Percentiles rank a stretch among this genome's conserved stretches.
Conservation (phyloP, 2,888 invertebrate species). For the Sesia bembeciformis region DNA sequence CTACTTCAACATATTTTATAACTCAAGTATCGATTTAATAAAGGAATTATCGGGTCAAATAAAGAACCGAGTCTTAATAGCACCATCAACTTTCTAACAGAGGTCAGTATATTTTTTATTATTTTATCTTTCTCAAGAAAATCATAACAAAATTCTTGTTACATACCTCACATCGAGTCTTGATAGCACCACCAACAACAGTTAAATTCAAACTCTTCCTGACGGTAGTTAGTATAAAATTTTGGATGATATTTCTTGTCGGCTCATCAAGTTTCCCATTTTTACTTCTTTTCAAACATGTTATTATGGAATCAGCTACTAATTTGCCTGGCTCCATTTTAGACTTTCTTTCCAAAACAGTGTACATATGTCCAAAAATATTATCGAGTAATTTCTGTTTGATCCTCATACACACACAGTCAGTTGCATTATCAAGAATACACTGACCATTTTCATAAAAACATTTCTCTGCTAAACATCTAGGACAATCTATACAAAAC, state of each 20-base stretch:
- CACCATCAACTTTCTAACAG: too few relatives aligned
- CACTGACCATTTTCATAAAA: slow-evolving; percentile 30
- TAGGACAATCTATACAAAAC: slow-evolving; percentile 51
- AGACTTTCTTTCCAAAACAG: slow-evolving; percentile 39
- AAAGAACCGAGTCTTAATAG: too few relatives aligned
- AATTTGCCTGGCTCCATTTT: slow-evolving; percentile 38
- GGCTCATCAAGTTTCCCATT: slow-evolving; percentile 49
- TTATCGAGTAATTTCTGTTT: slow-evolving; percentile 56
- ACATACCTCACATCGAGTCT: slow-evolving; percentile 60
- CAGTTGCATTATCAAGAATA: slow-evolving; percentile 23
- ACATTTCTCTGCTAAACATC: slow-evolving; percentile 43
- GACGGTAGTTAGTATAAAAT: slow-evolving; percentile 44
- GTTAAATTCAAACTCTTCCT: slow-evolving; percentile 57
- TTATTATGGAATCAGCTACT: slow-evolving; percentile 39
- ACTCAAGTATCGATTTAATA: too few relatives aligned
- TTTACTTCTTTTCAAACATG: slow-evolving; percentile 39
- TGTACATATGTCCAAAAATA: slow-evolving; percentile 63
- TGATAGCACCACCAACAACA: slow-evolving; percentile 59
- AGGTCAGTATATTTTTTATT: too few relatives aligned
- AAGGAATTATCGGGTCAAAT: too few relatives aligned
- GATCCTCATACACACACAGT: slow-evolving; percentile 47
- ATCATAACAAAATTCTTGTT: not conserved
- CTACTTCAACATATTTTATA: too few relatives aligned
- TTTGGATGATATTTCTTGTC: slow-evolving; percentile 42
- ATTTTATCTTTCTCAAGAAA: too few relatives aligned